phyloP scores from a whole-genome alignment of 1,140 invertebrate species.

The Orussus abietinus region DNA sequence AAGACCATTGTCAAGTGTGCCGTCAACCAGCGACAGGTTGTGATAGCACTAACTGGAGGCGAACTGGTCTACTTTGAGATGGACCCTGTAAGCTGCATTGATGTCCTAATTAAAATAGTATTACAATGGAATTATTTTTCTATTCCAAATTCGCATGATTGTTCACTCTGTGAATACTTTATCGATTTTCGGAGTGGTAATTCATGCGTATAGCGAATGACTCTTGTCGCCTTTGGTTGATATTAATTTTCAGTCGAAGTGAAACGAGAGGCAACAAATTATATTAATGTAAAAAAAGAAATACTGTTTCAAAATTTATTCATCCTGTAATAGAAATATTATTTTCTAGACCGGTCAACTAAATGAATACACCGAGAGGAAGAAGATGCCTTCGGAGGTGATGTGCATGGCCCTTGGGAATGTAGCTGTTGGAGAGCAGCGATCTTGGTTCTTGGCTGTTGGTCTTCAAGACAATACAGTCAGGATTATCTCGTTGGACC shows the following conservation, averaged over 20 bases:
- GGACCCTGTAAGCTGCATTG: conserved; percentile 78
- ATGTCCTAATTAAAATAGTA: neutral
- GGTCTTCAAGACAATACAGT: conserved; percentile 96
- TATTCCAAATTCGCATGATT: conserved; percentile 2
- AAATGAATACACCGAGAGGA: conserved; percentile 96
- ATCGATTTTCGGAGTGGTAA: too few relatives aligned
- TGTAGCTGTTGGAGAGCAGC: conserved; percentile 90
- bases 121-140: conserved; percentile 4
- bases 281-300: too few relatives aligned
- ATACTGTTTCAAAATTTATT: too few relatives aligned
- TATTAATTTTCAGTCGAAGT: conserved; percentile 2
- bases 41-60: conserved; percentile 95
- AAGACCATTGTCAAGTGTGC: conserved; percentile 97
- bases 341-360: conserved; percentile 85
- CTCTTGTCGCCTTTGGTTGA: neutral
- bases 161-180: too few relatives aligned
- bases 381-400: conserved; percentile 95
- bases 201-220: neutral
- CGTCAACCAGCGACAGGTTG: conserved; percentile 97
- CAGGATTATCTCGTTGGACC: conserved; percentile 95
- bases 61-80: conserved; percentile 99
- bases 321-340: too few relatives aligned
- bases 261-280: conserved; percentile 10
- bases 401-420: conserved; percentile 97
- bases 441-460: conserved; percentile 95